Evolutionary conservation across 2,797 vertebrate species (phyloP), one percentile per base, ranked within the genome.

Genomic region (Synanceia verrucosa): DNA sequence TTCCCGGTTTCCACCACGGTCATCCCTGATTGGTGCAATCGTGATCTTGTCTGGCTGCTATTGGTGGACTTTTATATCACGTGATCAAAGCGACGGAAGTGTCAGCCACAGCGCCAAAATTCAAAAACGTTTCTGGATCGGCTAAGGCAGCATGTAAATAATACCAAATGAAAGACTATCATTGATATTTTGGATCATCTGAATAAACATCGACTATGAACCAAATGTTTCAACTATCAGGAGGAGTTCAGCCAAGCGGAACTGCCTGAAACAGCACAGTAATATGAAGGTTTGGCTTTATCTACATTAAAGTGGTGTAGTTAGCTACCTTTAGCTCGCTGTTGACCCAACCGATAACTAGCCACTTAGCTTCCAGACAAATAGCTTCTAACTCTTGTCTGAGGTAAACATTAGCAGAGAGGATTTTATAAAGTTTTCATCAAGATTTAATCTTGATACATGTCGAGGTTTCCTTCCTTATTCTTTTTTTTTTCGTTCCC

Each of bases 61-160:
- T 92, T 92, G 88, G 91, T 53, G 9, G 0, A 14, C 21, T 18
- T 28, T 19, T 7, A 10, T 62, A 28, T 21, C 95, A 97, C 88
- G 93, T 97, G 94, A 93, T 1, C 16, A 46, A 29, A 77, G 73
- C 39, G 62, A 73, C 24, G 53, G 72, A 16, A 19, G 72, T 78
- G 44, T 63, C 86, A 88, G 95, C 95, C 95, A 88, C 91, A 91
- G 94, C 94, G 97, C 97, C 96, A 97, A 96, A 98, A 97, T 99
- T 98, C 96, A 97, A 99, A 97, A 92, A 68, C 83, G 14, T 60
- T 37, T 60, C 44, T 33, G 14, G 46, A 3, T 58, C 4, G 64
- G n/a, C 16, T 16, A 6, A n/a, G 67, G n/a, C 44, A 31, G 23
- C 28, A 52, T 83, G 78, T 78, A 81, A 85, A 86, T 72, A 86